A percentile compares a stretch with the other conserved stretches of the same genome.
These are phyloP conservation scores for Erithacus rubecula DNA, from an alignment of 2,797 vertebrate species.

Conservation along the genomic window DNA sequence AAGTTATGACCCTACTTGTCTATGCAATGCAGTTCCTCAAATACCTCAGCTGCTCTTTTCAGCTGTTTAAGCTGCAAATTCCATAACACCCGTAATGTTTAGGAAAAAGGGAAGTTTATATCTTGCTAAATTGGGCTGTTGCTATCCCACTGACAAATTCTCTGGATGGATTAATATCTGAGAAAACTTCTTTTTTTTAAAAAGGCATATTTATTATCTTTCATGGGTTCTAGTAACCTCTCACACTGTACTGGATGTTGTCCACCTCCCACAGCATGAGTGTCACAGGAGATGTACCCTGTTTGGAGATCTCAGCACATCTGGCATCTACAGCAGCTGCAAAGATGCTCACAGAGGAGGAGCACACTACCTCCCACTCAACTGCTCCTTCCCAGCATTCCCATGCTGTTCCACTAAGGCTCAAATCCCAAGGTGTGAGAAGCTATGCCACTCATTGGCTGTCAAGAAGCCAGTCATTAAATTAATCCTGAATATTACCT, in stretches of 20 bases:
- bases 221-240: neutral
- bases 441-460: neutral
- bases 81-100: neutral
- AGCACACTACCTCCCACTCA: neutral
- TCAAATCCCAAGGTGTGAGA: neutral
- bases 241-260: neutral
- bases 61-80: constrained; percentile 52
- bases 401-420: neutral
- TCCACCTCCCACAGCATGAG: neutral
- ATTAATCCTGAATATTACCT: neutral
- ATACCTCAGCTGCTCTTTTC: constrained; percentile 25
- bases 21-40: constrained; percentile 50
- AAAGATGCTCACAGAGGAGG: neutral
- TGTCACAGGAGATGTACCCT: neutral
- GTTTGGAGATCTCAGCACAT: neutral
- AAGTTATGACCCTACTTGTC: constrained; percentile 60
- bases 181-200: neutral
- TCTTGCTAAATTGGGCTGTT: constrained; percentile 37
- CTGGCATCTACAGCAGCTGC: neutral
- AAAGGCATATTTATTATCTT: neutral
- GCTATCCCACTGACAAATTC: neutral
- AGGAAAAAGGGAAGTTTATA: constrained; percentile 52
- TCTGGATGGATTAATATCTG: neutral
- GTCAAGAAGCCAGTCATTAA: neutral
- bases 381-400: neutral